Evolutionary conservation across 2,888 invertebrate species (phyloP).

Genomic region (Urechis unicinctus): DNA sequence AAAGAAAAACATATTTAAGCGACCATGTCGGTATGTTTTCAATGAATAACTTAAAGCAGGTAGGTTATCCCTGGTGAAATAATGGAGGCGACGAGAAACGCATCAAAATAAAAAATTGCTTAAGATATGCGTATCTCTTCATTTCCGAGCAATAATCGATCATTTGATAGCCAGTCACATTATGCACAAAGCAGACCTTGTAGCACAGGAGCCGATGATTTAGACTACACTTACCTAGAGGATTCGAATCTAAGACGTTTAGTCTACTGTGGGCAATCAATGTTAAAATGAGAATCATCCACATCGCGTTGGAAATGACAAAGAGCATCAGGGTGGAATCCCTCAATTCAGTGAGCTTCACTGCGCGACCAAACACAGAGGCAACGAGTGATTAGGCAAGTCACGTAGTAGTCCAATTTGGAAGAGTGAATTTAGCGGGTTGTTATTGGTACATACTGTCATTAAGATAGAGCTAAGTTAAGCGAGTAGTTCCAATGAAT

Average conservation of each 20-base stretch:
- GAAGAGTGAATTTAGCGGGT: no score
- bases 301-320: constrained; percentile 28
- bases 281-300: constrained; percentile 35
- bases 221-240: constrained; percentile 26
- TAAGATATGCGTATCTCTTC: no score
- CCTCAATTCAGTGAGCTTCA: constrained; percentile 6
- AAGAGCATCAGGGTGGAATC: constrained; percentile 2
- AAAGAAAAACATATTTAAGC: no score
- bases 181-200: no score
- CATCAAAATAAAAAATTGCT: no score
- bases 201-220: no score
- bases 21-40: no score
- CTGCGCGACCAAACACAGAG: neutral
- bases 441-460: no score
- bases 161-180: no score
- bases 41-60: neutral
- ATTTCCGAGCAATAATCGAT: no score
- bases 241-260: constrained; percentile 31
- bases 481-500: no score
- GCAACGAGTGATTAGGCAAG: neutral
- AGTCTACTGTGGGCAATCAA: constrained; percentile 29
- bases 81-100: neutral
- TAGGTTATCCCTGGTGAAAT: neutral
- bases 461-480: no score
- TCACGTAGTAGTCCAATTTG: neutral